phyloP scores from a whole-genome alignment of 2,888 invertebrate genomes.

The Keiferia lycopersicella region DNA sequence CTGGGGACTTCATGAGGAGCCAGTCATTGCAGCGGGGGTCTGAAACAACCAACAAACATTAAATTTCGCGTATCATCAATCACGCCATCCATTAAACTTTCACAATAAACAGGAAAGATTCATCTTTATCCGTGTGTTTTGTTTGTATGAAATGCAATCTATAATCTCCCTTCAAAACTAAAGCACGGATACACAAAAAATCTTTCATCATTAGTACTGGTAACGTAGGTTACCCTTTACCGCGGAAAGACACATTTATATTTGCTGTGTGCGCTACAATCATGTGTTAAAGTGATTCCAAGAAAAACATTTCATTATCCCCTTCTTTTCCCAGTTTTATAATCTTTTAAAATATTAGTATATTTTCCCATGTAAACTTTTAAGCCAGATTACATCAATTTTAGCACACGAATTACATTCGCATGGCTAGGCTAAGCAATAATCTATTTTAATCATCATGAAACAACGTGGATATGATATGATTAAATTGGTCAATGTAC shows the following conservation, averaged over 20 bases:
- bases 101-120: no score
- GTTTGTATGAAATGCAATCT: no score
- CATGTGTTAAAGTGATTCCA: no score
- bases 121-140: no score
- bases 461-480: slow-evolving; percentile 12
- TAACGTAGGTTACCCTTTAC: no score
- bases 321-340: background rate
- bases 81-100: no score
- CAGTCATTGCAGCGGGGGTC: slow-evolving; percentile 83
- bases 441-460: slow-evolving; percentile 11
- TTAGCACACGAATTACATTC: slow-evolving; percentile 2
- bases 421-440: slow-evolving; percentile 10
- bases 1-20: slow-evolving; percentile 83
- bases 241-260: no score
- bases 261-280: no score
- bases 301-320: no score
- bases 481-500: slow-evolving; percentile 7
- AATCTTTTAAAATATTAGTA: background rate
- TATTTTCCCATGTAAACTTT: background rate
- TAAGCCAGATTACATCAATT: background rate
- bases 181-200: no score
- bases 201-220: no score
- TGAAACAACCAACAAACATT: slow-evolving; percentile 43
- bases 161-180: no score
- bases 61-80: background rate